Evolutionary conservation across 2,888 invertebrate species (phyloP).

Genomic region (Matsumyia berberina): DNA sequence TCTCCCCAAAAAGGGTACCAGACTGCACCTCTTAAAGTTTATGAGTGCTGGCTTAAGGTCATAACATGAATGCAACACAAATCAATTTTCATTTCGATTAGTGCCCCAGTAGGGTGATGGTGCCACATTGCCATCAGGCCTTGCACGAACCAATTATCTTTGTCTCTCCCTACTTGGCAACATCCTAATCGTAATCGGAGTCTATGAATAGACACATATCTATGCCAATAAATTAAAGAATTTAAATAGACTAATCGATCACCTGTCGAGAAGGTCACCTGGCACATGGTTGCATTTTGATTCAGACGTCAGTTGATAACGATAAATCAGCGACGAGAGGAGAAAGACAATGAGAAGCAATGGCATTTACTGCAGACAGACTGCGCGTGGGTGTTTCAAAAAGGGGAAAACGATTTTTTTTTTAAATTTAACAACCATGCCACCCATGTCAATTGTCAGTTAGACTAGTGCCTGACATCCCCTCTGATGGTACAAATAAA

Average conservation of each 20-base stretch:
- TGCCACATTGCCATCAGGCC: not conserved
- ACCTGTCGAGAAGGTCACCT: constrained; percentile 33
- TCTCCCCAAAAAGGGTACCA: constrained; percentile 16
- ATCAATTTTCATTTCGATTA: constrained; percentile 48
- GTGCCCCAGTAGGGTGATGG: constrained; percentile 3
- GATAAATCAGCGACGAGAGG: constrained; percentile 34
- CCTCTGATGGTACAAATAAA: not conserved
- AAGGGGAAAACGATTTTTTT: constrained; percentile 7
- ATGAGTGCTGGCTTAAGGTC: constrained; percentile 2
- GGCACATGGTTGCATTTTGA: constrained; percentile 16
- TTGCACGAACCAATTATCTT: constrained; percentile 9
- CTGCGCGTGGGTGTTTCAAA: not conserved
- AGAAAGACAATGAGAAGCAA: not conserved
- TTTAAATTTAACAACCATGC: not conserved
- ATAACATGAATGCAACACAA: constrained; percentile 46
- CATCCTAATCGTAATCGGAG: constrained; percentile 3
- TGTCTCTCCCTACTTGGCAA: constrained; percentile 14
- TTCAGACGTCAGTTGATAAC: constrained; percentile 38
- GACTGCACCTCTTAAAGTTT: constrained; percentile 8
- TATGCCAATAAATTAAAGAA: constrained; percentile 34
- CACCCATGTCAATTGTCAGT: not conserved
- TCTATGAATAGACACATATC: not conserved
- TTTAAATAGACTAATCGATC: constrained; percentile 50
- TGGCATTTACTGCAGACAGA: not conserved
- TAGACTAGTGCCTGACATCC: not conserved